Evolutionary conservation across 2,888 invertebrate genomes (phyloP), one percentile per base, ranked within the genome.

Genomic region (Drepanosiphum platanoidis): DNA sequence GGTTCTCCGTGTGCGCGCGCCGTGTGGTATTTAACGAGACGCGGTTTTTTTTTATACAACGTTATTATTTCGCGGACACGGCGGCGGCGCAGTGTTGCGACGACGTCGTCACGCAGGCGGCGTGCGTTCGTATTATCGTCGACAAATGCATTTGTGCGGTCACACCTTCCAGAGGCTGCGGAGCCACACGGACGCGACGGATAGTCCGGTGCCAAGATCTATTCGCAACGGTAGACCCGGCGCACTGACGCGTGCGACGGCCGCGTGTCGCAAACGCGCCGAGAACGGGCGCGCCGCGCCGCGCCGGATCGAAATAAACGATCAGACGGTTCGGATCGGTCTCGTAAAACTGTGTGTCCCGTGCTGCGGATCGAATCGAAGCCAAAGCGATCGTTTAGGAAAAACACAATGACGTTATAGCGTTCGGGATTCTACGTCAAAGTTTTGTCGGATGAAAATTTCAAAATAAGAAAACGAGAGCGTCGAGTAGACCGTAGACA

Each of bases 41-140:
- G 46, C n/a, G 74, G 52, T 75, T 22, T 71, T n/a, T n/a, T n/a
- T n/a, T n/a, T n/a, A n/a, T n/a, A n/a, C 22, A 34, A 75, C 74
- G 11, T 75, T 74, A 52, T 75, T 74, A 52, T 32, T 22, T 46
- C 52, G n/a, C n/a, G 13, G 34, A 15, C 52, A 52, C 22, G 30
- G n/a, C 15, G 32, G n/a, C 32, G 46, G 30, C 64, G 64, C 27
- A n/a, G 27, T 61, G 22, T 61, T 64, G n/a, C 27, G n/a, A 64
- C 64, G 27, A 15, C 15, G 30, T n/a, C 30, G 13, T 30, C 32
- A 32, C 74, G 18, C 46, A 39, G 4, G 9, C 39, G n/a, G n/a
- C n/a, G n/a, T n/a, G n/a, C n/a, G n/a, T n/a, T n/a, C n/a, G n/a
- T n/a, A n/a, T n/a, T n/a, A n/a, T n/a, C n/a, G n/a, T n/a, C n/a